These are phyloP conservation scores for Apistogramma diplotaenia DNA, from an alignment of 2,113 vertebrate species.

Conservation along the genomic window DNA sequence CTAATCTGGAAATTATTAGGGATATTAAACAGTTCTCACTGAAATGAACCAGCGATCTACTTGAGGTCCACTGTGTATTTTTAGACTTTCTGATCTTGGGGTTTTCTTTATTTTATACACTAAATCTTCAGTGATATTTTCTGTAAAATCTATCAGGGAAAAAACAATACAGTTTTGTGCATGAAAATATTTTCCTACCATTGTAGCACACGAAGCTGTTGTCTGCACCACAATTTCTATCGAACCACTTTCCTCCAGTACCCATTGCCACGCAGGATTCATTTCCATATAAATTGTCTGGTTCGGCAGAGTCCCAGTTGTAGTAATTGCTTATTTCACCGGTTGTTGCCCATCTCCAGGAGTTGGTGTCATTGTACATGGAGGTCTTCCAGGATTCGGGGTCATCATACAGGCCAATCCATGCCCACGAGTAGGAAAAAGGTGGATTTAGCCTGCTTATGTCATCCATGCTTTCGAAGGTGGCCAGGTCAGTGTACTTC, in stretches of 20 bases:
- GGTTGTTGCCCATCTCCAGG: conserved; percentile 36
- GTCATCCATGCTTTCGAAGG: not conserved
- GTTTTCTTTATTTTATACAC: not conserved
- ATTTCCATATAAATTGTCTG: rapidly evolving
- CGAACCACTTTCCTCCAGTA: rapidly evolving
- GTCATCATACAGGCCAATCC: conserved; percentile 35
- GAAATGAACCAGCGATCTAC: not conserved
- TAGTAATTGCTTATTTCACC: not conserved
- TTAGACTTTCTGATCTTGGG: not conserved
- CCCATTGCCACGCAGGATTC: rapidly evolving
- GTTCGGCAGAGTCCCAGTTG: rapidly evolving
- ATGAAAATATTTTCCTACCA: conserved; percentile 12
- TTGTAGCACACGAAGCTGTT: not conserved
- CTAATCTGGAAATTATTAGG: not conserved
- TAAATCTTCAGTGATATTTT: not conserved
- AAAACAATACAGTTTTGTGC: not conserved
- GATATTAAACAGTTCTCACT: not conserved
- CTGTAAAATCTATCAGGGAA: not conserved
- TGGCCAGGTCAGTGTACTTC: conserved; percentile 14
- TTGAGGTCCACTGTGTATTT: no score
- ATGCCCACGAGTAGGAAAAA: not conserved
- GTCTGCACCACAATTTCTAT: rapidly evolving
- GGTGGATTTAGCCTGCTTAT: not conserved
- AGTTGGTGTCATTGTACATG: not conserved
- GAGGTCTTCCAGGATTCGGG: not conserved